Evolutionary conservation across 1,140 invertebrate species (phyloP), one percentile per base, ranked within the genome.

Genomic region (Belonocnema kinseyi): DNA sequence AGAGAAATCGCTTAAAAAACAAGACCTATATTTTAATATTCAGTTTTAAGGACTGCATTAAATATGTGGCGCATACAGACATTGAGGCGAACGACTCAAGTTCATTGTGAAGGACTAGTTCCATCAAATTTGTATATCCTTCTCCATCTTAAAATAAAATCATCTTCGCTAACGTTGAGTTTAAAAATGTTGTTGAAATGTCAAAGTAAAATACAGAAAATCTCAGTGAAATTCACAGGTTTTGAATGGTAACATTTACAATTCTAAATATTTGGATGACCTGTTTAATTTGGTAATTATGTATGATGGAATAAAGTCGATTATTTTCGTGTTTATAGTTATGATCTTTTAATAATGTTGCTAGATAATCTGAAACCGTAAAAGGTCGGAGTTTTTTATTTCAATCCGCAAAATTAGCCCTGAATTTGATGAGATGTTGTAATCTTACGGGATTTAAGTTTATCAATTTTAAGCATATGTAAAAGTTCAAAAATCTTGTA

Each of bases 161-260:
- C 17, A 11, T 10, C 53, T 10, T 54, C 17, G 6, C 17, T 19
- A 6, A 54, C 53, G 8, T 54, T 54, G 10, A 46, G 40, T 46
- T 46, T 46, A 11, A 46, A 46, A 46, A 46, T 1, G 8, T 17
- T 4, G 17, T n/a, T 6, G 4, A 10, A 54, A n/a, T 54, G n/a
- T 11, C 33, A 74, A 11, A 17, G 19, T 46, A 66, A 33, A 74
- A 40, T 40, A 7, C 40, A 52, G 21, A 58, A 33, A 71, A 72
- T 66, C 26, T 7, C 8, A 73, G 13, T 77, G 33, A 51, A 72
- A 75, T 80, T 19, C 51, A 72, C 11, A 19, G 7, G 66, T 70
- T 33, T 50, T 16, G 13, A 7, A 10, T 70, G 13, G 26, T 10
- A 70, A 70, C 26, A 40, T 70, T 40, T 70, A 3, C 10, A n/a